A percentile compares a stretch with the other conserved stretches of the same genome.
These are phyloP conservation scores for Prosapia bicincta DNA, from an alignment of 2,888 invertebrate species.

Conservation along the genomic window DNA sequence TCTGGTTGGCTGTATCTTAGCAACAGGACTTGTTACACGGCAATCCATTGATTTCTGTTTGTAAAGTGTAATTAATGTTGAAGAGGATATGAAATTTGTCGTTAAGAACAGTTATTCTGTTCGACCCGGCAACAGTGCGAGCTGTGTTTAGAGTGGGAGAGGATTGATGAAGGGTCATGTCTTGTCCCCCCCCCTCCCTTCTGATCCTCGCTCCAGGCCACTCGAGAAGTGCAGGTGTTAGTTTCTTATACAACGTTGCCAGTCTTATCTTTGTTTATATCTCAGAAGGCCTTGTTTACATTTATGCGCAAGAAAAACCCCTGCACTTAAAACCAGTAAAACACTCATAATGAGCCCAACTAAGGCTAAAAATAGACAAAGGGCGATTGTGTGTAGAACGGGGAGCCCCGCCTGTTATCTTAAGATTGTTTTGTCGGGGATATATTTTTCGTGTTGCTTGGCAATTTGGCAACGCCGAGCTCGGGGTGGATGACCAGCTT, in stretches of 20 bases:
- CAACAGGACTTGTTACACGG: too few species aligned
- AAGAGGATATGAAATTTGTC: too few species aligned
- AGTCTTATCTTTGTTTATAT: not conserved
- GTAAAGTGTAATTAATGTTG: too few species aligned
- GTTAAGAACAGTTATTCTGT: not conserved
- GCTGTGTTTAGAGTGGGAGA: not conserved
- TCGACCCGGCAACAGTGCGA: not conserved
- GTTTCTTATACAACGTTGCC: conserved; percentile 2
- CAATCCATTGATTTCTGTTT: too few species aligned
- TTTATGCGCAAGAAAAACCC: not conserved
- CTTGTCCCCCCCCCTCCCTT: not conserved
- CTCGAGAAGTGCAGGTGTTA: not conserved
- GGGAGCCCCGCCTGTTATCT: not conserved
- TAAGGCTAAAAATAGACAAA: not conserved
- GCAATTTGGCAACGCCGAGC: conserved; percentile 5
- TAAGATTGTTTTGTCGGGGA: not conserved
- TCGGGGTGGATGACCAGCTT: conserved; percentile 23
- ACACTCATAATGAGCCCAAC: not conserved
- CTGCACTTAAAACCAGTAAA: conserved; percentile 2
- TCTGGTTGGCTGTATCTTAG: too few species aligned
- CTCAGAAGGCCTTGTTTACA: not conserved
- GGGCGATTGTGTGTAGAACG: not conserved
- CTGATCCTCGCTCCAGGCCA: not conserved
- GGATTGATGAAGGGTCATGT: conserved; percentile 2
- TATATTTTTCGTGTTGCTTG: not conserved